Conservation (phyloP, 2,797 vertebrate genomes). For the Aythya fuligula region DNA sequence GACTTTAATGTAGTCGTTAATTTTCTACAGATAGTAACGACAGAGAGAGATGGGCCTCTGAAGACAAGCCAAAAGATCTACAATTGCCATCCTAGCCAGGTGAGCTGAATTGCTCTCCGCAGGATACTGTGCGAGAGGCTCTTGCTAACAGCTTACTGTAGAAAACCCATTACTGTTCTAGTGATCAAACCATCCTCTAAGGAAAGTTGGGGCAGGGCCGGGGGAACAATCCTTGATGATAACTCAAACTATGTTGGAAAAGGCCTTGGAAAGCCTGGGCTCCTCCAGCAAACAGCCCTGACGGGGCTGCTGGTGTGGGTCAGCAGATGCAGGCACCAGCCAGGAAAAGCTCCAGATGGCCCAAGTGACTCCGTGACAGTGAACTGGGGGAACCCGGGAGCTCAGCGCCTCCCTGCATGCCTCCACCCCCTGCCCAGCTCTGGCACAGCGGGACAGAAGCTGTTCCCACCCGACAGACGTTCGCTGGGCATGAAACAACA, state of each 20-base stretch:
- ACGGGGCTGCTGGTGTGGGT: neutral
- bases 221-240: neutral
- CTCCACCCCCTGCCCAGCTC: neutral
- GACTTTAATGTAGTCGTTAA: neutral
- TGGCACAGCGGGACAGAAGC: neutral
- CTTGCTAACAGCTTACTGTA: neutral
- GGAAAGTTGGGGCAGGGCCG: neutral
- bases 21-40: neutral
- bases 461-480: accelerated
- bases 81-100: neutral
- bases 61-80: neutral
- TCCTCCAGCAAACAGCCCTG: neutral
- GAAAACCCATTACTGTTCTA: neutral
- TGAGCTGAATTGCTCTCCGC: neutral
- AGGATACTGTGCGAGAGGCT: neutral
- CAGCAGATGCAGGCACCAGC: neutral
- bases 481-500: accelerated
- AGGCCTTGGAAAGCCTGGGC: neutral
- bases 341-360: neutral
- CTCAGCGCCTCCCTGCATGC: neutral
- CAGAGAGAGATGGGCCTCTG: neutral
- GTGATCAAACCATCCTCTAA: neutral
- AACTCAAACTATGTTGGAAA: neutral
- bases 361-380: neutral
- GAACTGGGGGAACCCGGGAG: neutral